These are phyloP conservation scores for Lineus longissimus DNA, from an alignment of 1,140 invertebrate genomes.

Conservation along the genomic window DNA sequence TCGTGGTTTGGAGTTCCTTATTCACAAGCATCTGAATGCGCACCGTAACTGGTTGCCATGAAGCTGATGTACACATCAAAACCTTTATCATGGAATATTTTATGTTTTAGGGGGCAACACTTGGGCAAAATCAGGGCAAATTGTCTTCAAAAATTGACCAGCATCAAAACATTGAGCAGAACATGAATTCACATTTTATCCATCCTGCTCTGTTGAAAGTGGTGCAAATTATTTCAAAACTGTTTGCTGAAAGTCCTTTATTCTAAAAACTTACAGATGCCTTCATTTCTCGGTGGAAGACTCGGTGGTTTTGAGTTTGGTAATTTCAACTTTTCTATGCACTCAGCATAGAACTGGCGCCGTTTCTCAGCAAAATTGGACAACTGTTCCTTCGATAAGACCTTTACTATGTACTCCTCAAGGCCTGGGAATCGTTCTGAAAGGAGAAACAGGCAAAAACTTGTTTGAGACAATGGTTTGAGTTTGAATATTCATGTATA, in stretches of 20 bases:
- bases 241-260: background rate
- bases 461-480: too few species aligned
- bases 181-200: background rate
- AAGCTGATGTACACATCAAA: too few species aligned
- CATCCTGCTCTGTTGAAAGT: background rate
- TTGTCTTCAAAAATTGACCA: background rate
- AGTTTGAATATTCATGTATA: too few species aligned
- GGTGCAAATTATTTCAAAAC: background rate
- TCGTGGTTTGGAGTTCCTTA: too few species aligned
- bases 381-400: background rate
- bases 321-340: slow-evolving; percentile 1
- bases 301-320: slow-evolving; percentile 5
- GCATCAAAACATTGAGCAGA: background rate
- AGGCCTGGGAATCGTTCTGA: background rate
- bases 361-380: background rate
- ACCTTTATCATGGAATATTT: background rate
- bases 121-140: background rate
- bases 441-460: background rate
- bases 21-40: too few species aligned
- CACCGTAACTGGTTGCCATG: too few species aligned
- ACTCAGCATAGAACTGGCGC: background rate
- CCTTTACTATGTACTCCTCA: background rate
- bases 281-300: slow-evolving; percentile 5
- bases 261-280: background rate
- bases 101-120: background rate